Percentiles rank a stretch among this genome's conserved stretches.
phyloP scores from a whole-genome alignment of 2,888 invertebrate species.

The Agonum fuliginosum region DNA sequence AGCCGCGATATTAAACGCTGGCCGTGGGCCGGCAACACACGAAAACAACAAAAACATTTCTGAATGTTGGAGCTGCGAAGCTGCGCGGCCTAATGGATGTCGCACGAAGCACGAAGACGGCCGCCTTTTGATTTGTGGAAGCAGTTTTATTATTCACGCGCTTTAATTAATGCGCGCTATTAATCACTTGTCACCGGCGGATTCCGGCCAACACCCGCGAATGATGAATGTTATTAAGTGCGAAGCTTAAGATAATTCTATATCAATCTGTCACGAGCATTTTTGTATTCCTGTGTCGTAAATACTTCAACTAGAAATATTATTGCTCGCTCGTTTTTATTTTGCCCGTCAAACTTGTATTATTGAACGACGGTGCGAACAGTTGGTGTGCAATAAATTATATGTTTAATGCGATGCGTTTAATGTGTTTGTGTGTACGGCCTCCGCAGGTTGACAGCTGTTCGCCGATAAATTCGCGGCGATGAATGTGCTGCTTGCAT shows the following conservation, averaged over 20 bases:
- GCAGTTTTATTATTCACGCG: conserved; percentile 59
- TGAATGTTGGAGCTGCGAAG: conserved; percentile 1
- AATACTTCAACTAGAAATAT: conserved; percentile 50
- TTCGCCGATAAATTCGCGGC: conserved; percentile 46
- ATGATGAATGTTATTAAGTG: conserved; percentile 59
- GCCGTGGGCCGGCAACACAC: conserved; percentile 41
- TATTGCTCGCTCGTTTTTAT: conserved; percentile 48
- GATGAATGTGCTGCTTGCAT: conserved; percentile 16
- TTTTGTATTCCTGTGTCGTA: conserved; percentile 38
- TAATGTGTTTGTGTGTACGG: conserved; percentile 40
- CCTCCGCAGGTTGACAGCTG: conserved; percentile 52
- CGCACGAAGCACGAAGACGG: conserved; percentile 35
- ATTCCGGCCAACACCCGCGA: conserved; percentile 18
- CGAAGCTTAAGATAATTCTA: conserved; percentile 60
- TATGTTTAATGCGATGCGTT: conserved; percentile 50
- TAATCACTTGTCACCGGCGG: conserved; percentile 58
- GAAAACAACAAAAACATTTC: conserved; percentile 53
- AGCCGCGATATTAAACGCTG: conserved; percentile 42
- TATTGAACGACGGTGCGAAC: conserved; percentile 33
- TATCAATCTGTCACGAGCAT: conserved; percentile 58
- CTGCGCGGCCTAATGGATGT: conserved; percentile 34
- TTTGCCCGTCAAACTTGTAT: conserved; percentile 49
- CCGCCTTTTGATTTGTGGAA: conserved; percentile 58
- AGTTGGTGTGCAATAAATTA: conserved; percentile 58
- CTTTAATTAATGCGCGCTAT: conserved; percentile 58